Percentiles rank a stretch among this genome's conserved stretches.
These are phyloP conservation scores for Ruditapes philippinarum DNA, from an alignment of 1,140 invertebrate genomes.

Conservation along the genomic window DNA sequence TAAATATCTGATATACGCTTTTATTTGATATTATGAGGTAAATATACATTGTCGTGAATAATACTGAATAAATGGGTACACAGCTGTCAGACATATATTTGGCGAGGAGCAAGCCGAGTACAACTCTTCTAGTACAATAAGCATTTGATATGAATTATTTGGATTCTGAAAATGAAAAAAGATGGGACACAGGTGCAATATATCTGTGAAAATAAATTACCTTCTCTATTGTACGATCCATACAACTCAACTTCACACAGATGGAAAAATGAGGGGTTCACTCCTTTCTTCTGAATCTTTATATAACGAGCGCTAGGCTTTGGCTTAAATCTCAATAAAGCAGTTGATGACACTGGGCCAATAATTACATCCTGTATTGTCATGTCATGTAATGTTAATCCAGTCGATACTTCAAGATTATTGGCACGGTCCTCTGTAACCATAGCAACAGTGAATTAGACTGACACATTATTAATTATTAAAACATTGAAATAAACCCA, in stretches of 20 bases:
- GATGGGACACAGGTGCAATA: too few relatives aligned
- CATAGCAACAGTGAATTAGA: neutral
- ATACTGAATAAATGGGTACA: too few relatives aligned
- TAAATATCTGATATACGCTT: too few relatives aligned
- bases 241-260: constrained; percentile 5
- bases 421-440: neutral
- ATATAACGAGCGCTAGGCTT: neutral
- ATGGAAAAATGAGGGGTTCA: neutral
- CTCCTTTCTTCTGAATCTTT: neutral
- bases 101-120: too few relatives aligned
- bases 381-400: neutral
- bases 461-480: too few relatives aligned
- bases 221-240: neutral
- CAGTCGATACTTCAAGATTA: neutral
- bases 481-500: too few relatives aligned
- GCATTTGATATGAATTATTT: too few relatives aligned
- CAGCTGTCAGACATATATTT: too few relatives aligned
- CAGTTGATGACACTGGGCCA: neutral
- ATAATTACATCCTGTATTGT: neutral
- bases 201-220: neutral
- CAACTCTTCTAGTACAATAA: too few relatives aligned
- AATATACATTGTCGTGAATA: too few relatives aligned
- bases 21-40: too few relatives aligned
- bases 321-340: neutral
- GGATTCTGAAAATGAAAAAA: too few relatives aligned